Evolutionary conservation across 1,140 invertebrate species (phyloP), one percentile per base, ranked within the genome.

Genomic region (Drosophila paulistorum): DNA sequence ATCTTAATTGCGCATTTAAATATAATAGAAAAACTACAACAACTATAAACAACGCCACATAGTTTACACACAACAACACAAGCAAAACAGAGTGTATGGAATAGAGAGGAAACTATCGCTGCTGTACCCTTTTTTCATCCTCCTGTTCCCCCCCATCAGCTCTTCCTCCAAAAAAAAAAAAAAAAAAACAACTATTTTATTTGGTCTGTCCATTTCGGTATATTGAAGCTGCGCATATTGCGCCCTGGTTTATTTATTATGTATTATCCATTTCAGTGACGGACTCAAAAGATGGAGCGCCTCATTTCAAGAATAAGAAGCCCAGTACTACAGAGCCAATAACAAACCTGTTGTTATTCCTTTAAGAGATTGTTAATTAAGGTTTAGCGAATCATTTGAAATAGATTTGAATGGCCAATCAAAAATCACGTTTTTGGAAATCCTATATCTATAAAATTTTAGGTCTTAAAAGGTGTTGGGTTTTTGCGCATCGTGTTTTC

Each of bases 1-100:
- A 86, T 86, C 83, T 87, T 87, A 87, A 87, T 87, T 87, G 83
- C 83, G 83, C 83, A 87, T 87, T 87, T 87, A 87, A 83, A 87
- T 87, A 79, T 79, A 79, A 83, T 84, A 79, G 68, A 77, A 75
- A 82, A 62, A 75, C 57, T 71, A 72, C 80, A 69, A 79, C 82
- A 76, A 81, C 79, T 73, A 86, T 69, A 68, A 82, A 76, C 80
- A 74, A 69, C 66, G 42, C 37, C 57, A 59, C 17, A 39, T 37
- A 37, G 35, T 39, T 59, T 59, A 77, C 69, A 64, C 68, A 77
- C 74, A 23, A 23, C 20, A 30, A 45, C 37, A 57, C 17, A 51
- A 65, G 33, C 64, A 60, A 26, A 57, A 68, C 42, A 35, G 54
- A 74, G 71, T 75, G 77, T 82, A 64, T 64, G 74, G 80, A 5